Evolutionary conservation across 2,797 vertebrate species (phyloP), one percentile per base, ranked within the genome.

Genomic region (Spinus olivaceus): DNA sequence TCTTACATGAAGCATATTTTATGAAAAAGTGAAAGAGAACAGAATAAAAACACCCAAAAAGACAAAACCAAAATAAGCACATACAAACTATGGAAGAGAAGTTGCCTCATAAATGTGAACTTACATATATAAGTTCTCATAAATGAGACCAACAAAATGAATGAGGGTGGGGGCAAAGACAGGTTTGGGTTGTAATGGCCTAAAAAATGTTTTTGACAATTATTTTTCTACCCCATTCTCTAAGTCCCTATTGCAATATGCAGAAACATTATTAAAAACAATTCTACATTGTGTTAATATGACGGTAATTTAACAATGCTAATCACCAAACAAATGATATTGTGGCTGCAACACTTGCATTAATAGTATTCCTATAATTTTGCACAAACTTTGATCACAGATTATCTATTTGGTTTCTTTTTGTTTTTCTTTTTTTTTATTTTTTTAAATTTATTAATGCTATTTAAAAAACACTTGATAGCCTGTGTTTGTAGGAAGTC

Each of bases 121-220:
- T 13, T 63, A 15, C 3, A 23, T 37, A 12, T 22, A 12, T 17
- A 15, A 23, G 20, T 17, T 50, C 14, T 61, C 33, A 20, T 44
- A 47, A 67, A 18, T 47, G 25, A 87, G 8, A 86, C 7, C 17
- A 32, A 13, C 42, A 67, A 63, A 81, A 44, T 47, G n/a, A 46
- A n/a, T 76, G 8, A 2, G 6, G 30, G 6, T 20, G 3, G 1
- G 0, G 0, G 4, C 16, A 19, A 8, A 17, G 39, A 64, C n/a
- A 46, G 17, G 7, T 1, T 14, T 23, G 12, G 4, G 4, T 60
- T 78, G 17, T 46, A 64, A 12, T 22, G 10, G 2, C 30, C 46
- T 37, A 28, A 12, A 61, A n/a, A 41, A 5, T 37, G 0, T 63
- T 76, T 76, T 12, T 76, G 51, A 13, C 39, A 39, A 39, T 39